Conservation (phyloP, 2,888 invertebrate genomes). For the Drosophila borborema region DNA sequence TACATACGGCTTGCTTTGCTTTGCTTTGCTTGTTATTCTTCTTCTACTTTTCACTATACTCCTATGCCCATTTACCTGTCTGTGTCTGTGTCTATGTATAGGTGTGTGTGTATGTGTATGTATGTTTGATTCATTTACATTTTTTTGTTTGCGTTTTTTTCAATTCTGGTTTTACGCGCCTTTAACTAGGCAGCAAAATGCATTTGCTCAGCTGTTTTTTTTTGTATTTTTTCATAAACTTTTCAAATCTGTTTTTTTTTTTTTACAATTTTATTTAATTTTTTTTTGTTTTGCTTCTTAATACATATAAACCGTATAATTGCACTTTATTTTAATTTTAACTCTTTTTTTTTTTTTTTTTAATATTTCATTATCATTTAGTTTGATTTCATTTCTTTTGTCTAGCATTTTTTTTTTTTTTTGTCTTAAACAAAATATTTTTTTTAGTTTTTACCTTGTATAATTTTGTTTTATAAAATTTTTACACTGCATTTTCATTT, state of each 20-base stretch:
- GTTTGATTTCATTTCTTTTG: conserved; percentile 36
- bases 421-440: conserved; percentile 53
- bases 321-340: conserved; percentile 73
- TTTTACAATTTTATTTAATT: conserved; percentile 59
- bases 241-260: conserved; percentile 28
- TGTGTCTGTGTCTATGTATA: conserved; percentile 3
- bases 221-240: conserved; percentile 9
- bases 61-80: conserved; percentile 14
- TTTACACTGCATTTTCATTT: conserved; percentile 38
- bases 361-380: conserved; percentile 51
- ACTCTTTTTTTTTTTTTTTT: conserved; percentile 47
- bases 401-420: conserved; percentile 24
- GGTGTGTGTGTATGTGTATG: not conserved
- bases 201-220: conserved; percentile 19
- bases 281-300: conserved; percentile 60
- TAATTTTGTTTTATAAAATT: conserved; percentile 64
- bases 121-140: conserved; percentile 10
- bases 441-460: conserved; percentile 56
- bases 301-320: conserved; percentile 75
- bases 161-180: conserved; percentile 21
- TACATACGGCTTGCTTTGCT: conserved; percentile 35
- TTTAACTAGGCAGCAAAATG: conserved; percentile 15
- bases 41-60: conserved; percentile 11
- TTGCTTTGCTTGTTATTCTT: not conserved
- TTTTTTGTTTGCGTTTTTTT: conserved; percentile 4